phyloP scores from a whole-genome alignment of 2,797 vertebrate species.

The Clamator glandarius region DNA sequence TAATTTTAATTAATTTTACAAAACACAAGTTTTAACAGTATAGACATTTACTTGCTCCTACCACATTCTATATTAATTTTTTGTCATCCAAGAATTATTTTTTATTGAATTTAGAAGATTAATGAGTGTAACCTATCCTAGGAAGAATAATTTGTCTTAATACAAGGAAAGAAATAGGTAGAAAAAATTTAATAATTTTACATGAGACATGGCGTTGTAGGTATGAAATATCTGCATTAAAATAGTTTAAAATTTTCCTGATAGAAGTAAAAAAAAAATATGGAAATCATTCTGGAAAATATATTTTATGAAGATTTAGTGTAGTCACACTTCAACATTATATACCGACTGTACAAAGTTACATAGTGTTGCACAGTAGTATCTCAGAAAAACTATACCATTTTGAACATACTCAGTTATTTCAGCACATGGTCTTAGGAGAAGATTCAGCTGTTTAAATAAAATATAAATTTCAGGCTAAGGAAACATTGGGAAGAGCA shows the following conservation, averaged over 20 bases:
- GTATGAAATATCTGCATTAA: not conserved
- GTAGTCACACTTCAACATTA: not conserved
- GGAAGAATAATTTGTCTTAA: not conserved
- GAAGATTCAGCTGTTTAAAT: not conserved
- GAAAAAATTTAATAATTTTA: not conserved
- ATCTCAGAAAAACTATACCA: not conserved
- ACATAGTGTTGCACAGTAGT: not conserved
- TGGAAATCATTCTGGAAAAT: too few species aligned
- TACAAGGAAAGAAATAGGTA: not conserved
- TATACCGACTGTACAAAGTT: not conserved
- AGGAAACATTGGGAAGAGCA: not conserved
- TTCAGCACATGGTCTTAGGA: not conserved
- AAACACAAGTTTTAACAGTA: not conserved
- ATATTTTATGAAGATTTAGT: not conserved
- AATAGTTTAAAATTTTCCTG: not conserved
- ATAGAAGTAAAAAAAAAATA: not conserved
- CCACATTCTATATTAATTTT: too few species aligned
- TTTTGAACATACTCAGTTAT: not conserved
- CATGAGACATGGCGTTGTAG: not conserved
- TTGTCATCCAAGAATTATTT: not conserved
- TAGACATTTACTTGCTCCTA: not conserved
- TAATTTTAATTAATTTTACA: not conserved
- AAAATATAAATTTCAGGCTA: not conserved
- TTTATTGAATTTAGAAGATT: not conserved
- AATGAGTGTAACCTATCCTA: not conserved